A percentile compares a stretch with the other conserved stretches of the same genome.
Conservation (phyloP, 2,113 vertebrate genomes). For the Meriones unguiculatus region DNA sequence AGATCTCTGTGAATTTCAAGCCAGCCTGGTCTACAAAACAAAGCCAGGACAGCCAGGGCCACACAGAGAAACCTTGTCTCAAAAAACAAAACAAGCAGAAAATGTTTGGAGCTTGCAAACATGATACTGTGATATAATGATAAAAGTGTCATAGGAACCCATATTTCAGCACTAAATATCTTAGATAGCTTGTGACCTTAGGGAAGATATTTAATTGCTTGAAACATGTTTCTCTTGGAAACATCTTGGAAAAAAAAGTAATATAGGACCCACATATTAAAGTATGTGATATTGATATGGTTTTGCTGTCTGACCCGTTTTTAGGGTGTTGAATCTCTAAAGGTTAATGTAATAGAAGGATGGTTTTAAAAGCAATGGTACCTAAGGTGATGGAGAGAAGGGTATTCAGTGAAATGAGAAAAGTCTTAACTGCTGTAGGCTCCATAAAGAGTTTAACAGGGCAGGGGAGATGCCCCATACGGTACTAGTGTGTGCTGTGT, state of each 20-base stretch:
- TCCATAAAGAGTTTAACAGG: neutral
- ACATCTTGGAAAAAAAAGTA: neutral
- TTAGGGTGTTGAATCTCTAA: conserved; percentile 33
- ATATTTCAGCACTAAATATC: neutral
- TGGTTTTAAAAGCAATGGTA: neutral
- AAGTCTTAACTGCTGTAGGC: neutral
- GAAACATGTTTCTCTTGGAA: conserved; percentile 15
- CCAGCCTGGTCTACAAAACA: no score
- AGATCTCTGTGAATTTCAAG: no score
- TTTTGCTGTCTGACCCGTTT: conserved; percentile 10
- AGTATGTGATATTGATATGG: neutral
- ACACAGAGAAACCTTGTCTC: no score
- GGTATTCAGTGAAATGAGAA: neutral
- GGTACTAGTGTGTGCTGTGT: neutral
- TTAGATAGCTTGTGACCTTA: neutral
- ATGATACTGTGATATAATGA: neutral
- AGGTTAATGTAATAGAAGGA: neutral
- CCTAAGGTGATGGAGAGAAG: neutral
- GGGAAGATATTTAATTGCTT: neutral
- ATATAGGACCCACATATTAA: neutral
- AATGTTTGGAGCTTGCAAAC: neutral
- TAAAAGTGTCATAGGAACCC: neutral
- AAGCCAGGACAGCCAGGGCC: no score
- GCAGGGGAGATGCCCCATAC: neutral
- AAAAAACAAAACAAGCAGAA: no score